phyloP scores from a whole-genome alignment of 2,888 invertebrate species.

The Aradus depressus region DNA sequence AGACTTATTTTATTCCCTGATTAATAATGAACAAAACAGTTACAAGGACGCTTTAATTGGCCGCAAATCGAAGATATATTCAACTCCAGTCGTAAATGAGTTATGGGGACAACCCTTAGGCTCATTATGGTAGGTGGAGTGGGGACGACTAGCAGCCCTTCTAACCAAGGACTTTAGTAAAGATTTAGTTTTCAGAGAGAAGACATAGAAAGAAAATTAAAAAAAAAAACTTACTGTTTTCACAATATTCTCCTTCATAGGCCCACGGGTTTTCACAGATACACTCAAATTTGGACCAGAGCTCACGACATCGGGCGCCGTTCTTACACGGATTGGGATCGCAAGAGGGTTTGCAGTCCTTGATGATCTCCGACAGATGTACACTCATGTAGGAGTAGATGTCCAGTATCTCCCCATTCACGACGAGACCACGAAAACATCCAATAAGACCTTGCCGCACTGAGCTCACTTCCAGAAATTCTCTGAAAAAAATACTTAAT shows the following conservation, averaged over 20 bases:
- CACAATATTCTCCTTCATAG: slow-evolving; percentile 79
- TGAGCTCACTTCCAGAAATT: slow-evolving; percentile 67
- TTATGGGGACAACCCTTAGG: too few relatives aligned
- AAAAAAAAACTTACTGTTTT: slow-evolving; percentile 59
- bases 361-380: slow-evolving; percentile 80
- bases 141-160: too few relatives aligned
- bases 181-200: neutral
- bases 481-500: slow-evolving; percentile 41
- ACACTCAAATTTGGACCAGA: slow-evolving; percentile 87
- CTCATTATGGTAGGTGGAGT: too few relatives aligned
- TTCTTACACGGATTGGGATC: slow-evolving; percentile 89
- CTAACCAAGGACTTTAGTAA: neutral
- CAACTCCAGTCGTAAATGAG: too few relatives aligned
- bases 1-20: too few relatives aligned
- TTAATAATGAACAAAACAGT: too few relatives aligned
- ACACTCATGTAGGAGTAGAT: slow-evolving; percentile 89
- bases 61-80: too few relatives aligned
- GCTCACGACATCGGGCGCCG: slow-evolving; percentile 77
- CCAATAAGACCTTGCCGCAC: slow-evolving; percentile 85
- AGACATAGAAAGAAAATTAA: neutral
- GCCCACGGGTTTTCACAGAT: slow-evolving; percentile 88
- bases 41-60: too few relatives aligned
- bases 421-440: slow-evolving; percentile 83
- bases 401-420: slow-evolving; percentile 81
- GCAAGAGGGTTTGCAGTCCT: slow-evolving; percentile 88